A percentile compares a stretch with the other conserved stretches of the same genome.
phyloP scores from a whole-genome alignment of 2,797 vertebrate species.

The Sarcophilus harrisii region DNA sequence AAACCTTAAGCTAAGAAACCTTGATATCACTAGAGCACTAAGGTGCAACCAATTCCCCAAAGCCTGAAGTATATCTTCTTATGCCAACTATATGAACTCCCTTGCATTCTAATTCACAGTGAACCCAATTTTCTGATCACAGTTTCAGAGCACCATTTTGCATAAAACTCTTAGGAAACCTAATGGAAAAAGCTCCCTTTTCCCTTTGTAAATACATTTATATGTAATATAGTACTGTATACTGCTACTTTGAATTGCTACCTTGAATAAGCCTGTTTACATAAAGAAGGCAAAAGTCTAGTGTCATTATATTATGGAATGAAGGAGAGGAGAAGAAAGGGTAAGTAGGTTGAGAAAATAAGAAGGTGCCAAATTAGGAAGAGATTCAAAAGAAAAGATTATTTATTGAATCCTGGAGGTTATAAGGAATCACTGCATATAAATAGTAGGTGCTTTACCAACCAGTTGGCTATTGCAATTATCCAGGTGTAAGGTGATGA shows the following conservation, averaged over 20 bases:
- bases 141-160: slow-evolving; percentile 12
- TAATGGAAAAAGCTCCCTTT: background rate
- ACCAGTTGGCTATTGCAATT: background rate
- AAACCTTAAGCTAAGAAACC: slow-evolving; percentile 47
- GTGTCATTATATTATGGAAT: background rate
- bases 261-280: background rate
- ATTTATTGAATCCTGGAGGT: background rate
- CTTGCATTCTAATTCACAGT: slow-evolving; percentile 30
- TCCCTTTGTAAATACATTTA: background rate
- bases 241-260: background rate
- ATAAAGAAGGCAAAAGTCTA: background rate
- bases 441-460: background rate
- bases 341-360: background rate
- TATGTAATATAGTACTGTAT: background rate
- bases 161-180: slow-evolving; percentile 7
- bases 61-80: background rate
- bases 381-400: background rate
- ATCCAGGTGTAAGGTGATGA: background rate
- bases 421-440: background rate
- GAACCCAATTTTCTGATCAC: background rate
- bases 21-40: background rate
- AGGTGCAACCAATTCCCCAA: background rate
- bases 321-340: background rate
- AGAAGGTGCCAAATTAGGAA: background rate
- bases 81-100: slow-evolving; percentile 3